A percentile compares a stretch with the other conserved stretches of the same genome.
Evolutionary conservation across 2,113 vertebrate species (phyloP).

Genomic region (Percina caprodes): DNA sequence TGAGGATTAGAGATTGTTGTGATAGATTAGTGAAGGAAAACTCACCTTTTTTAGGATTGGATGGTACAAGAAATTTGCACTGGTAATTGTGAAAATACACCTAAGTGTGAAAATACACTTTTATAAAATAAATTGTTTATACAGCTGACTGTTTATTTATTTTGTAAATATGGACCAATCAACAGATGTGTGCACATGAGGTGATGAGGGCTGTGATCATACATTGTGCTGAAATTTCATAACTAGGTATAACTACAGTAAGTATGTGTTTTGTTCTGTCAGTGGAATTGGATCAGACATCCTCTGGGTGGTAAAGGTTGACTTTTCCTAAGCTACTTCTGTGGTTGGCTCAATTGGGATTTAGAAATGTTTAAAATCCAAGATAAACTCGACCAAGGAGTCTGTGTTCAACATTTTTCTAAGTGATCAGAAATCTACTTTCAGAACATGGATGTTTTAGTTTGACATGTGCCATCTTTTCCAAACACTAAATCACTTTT

Average conservation of each 20-base stretch:
- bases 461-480: slow-evolving; percentile 39
- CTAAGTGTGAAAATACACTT: neutral
- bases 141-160: slow-evolving; percentile 4
- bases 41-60: slow-evolving; percentile 21
- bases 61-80: slow-evolving; percentile 14
- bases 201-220: slow-evolving; percentile 40
- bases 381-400: slow-evolving; percentile 74
- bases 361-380: slow-evolving; percentile 78
- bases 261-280: slow-evolving; percentile 74
- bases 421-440: slow-evolving; percentile 70
- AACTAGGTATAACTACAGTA: slow-evolving; percentile 58
- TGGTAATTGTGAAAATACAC: slow-evolving; percentile 12
- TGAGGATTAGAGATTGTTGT: slow-evolving; percentile 79
- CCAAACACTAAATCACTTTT: slow-evolving; percentile 43
- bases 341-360: slow-evolving; percentile 74
- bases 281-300: slow-evolving; percentile 79
- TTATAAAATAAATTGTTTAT: neutral
- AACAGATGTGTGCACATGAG: slow-evolving; percentile 2
- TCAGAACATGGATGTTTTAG: slow-evolving; percentile 48
- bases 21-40: slow-evolving; percentile 58
- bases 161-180: slow-evolving; percentile 29
- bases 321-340: slow-evolving; percentile 76
- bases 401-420: slow-evolving; percentile 68
- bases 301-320: slow-evolving; percentile 77
- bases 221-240: slow-evolving; percentile 51